phyloP scores from a whole-genome alignment of 23 tunicate species.

The Styela clava region DNA sequence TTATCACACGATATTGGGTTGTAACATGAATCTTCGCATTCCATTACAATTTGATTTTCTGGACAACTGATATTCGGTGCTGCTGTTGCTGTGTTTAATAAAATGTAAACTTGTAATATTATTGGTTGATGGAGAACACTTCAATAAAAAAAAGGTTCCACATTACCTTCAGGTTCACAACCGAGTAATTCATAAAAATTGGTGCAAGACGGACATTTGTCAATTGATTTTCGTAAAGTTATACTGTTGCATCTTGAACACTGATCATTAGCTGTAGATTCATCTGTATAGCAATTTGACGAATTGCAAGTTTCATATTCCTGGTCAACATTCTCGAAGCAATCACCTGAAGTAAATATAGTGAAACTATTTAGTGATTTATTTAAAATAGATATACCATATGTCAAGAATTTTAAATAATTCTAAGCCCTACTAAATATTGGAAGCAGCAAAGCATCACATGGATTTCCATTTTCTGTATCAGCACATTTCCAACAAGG shows the following conservation, averaged over 20 bases:
- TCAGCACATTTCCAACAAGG: slow-evolving; percentile 16
- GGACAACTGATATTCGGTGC: not conserved
- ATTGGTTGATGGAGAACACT: too few relatives aligned
- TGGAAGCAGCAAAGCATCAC: slow-evolving; percentile 9
- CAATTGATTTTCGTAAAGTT: not conserved
- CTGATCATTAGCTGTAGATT: not conserved
- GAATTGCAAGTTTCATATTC: not conserved
- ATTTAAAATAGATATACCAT: too few relatives aligned
- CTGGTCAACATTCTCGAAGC: not conserved
- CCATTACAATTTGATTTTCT: slow-evolving; percentile 1
- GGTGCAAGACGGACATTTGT: not conserved
- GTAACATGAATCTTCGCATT: slow-evolving; percentile 2
- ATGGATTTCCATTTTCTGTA: slow-evolving; percentile 24
- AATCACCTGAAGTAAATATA: not conserved
- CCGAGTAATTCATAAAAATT: slow-evolving; percentile 5
- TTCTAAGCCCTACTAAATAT: slow-evolving; percentile 11
- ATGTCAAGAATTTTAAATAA: too few relatives aligned
- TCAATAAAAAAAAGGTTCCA: too few relatives aligned
- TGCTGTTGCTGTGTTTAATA: not conserved
- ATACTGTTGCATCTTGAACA: not conserved
- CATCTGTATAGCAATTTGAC: not conserved
- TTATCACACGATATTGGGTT: not conserved
- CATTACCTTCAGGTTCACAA: not conserved
- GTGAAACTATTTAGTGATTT: too few relatives aligned
- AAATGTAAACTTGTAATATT: too few relatives aligned